Base-by-base conservation (phyloP, 2,888 invertebrate genomes). In the Andrena fulva region DNA sequence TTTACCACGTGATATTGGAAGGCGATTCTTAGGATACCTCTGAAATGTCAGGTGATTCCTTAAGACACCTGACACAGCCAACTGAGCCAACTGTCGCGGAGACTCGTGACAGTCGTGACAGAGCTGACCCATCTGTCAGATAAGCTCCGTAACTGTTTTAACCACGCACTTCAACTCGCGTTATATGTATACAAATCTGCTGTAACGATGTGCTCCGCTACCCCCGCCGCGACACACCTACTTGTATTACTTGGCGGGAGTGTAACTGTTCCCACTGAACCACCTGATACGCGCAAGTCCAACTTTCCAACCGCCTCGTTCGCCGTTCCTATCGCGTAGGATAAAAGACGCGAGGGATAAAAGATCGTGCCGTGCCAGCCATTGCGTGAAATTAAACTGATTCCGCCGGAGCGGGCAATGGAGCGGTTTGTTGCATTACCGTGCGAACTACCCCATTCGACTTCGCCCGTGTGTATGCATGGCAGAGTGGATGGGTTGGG, bases 381-480 rank as follows among this genome's bases (percentile, higher is more conserved):
- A 68, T 88, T 78, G 70, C 59, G 66, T 54, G 74, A 75, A 89
- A 88, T 87, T 83, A 80, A 80, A 85, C 48, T 33, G 78, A 87
- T 81, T 80, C 54, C 66, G 33, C 3, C n/a, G 16, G 52, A 52
- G 16, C 56, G 50, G 24, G 70, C 70, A 70, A 76, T 80, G 79
- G 52, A 62, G 79, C 68, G 73, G 68, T 79, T 77, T 70, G 71
- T 81, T 77, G 66, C 68, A 76, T 70, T 59, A 56, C 42, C 63
- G 73, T 63, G 81, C 68, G 70, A 86, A 79, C 75, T 52, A 68
- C 63, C 74, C 60, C 62, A 69, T 81, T 77, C 56, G 69, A 12
- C 35, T 35, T n/a, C 48, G 29, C 48, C 48, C n/a, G 8, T 10
- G 33, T 62, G 54, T 7, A 31, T 20, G 4, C 6, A 29, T 20